Conservation (phyloP, 2,888 invertebrate genomes). For the Polydrusus pterygomalis region DNA sequence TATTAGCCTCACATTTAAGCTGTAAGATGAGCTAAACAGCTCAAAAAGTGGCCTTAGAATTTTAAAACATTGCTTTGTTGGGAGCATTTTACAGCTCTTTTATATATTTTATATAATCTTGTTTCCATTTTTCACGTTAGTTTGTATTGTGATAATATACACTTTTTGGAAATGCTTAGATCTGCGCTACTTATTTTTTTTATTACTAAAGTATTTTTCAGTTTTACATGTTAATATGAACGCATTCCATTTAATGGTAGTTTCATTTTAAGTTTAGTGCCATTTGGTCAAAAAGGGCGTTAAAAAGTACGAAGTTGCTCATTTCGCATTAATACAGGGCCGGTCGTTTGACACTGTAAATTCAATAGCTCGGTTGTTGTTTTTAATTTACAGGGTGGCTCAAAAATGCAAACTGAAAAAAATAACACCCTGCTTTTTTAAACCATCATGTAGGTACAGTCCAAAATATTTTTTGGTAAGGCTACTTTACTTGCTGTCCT, state of each 20-base stretch:
- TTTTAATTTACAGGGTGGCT: no score
- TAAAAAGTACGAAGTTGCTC: constrained; percentile 24
- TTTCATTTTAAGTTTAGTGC: constrained; percentile 65
- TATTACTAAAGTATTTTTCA: constrained; percentile 27
- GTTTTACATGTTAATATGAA: constrained; percentile 54
- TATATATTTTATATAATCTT: constrained; percentile 58
- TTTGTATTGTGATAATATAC: constrained; percentile 59
- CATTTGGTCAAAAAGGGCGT: constrained; percentile 65
- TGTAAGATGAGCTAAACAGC: constrained; percentile 55
- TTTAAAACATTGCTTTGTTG: constrained; percentile 51
- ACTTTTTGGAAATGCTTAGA: constrained; percentile 41
- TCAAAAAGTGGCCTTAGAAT: constrained; percentile 63
- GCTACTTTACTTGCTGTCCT: no score
- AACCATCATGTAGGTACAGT: no score
- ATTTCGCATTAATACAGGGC: no score
- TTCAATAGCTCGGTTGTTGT: no score
- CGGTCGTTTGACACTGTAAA: no score
- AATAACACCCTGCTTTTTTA: no score
- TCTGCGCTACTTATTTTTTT: constrained; percentile 36
- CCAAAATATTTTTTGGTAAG: no score
- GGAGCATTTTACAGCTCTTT: constrained; percentile 55
- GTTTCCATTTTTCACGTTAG: constrained; percentile 56
- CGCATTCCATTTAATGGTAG: constrained; percentile 65
- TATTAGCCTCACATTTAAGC: constrained; percentile 48
- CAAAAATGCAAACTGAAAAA: no score